Evolutionary conservation across 2,113 vertebrate genomes (phyloP), one percentile per base, ranked within the genome.

Genomic region (Pyxicephalus adspersus): DNA sequence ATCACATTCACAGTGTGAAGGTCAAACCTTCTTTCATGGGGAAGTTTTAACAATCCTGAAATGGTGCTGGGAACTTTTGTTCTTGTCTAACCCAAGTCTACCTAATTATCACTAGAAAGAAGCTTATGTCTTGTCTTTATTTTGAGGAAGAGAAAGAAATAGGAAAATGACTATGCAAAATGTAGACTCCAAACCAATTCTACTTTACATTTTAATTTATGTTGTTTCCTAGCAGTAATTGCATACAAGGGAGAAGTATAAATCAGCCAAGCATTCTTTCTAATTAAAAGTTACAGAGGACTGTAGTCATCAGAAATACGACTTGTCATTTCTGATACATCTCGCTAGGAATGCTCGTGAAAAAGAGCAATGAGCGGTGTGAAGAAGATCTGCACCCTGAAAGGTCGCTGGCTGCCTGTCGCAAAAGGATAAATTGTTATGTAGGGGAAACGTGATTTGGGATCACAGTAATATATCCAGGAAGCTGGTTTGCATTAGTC

Each of bases 131-230:
- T 45, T 8, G 38, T 45, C 38, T 45, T 45, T 45, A 9, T 13
- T 45, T 45, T 25, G 7, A 73, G 52, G 70, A 34, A 28, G 20
- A 17, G 50, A 25, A 29, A 52, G n/a, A 16, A 55, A 68, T 8
- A 51, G 25, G 51, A 31, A 55, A 16, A 29, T 73, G 70, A 22
- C 19, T 23, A 28, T 26, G 9, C 81, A n/a, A 45, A 81, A 26
- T 1, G n/a, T 52, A 84, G 51, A 6, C 71, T 87, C 80, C 87
- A 87, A 86, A 22, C 57, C 82, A 20, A 61, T 84, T 76, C 55
- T 85, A 45, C 85, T 81, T 83, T 85, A 67, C 58, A 29, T 81
- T 74, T 84, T 88, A 85, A 80, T 80, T 87, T 84, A 78, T 38
- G n/a, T 84, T 86, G 57, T 66, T 83, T 20, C 71, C 80, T 82